A percentile compares a stretch with the other conserved stretches of the same genome.
Evolutionary conservation across 2,113 vertebrate genomes (phyloP).

Genomic region (Crotophaga sulcirostris): DNA sequence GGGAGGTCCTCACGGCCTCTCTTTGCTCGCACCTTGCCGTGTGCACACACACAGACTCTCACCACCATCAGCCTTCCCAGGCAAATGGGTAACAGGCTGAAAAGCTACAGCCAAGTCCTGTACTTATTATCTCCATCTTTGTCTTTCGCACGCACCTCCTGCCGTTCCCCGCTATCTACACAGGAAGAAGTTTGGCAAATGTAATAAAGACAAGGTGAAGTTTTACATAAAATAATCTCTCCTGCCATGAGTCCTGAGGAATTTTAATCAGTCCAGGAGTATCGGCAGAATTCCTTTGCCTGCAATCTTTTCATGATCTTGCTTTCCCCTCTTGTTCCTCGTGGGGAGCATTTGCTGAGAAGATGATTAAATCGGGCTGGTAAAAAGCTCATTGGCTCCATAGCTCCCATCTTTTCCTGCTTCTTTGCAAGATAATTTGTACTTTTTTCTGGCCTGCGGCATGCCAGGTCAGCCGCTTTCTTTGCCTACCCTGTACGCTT

Average conservation of each 20-base stretch:
- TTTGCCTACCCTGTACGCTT: slow-evolving; percentile 55
- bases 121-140: slow-evolving; percentile 11
- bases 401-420: slow-evolving; percentile 47
- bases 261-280: slow-evolving; percentile 66
- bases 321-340: slow-evolving; percentile 53
- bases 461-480: slow-evolving; percentile 59
- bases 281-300: slow-evolving; percentile 53
- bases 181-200: slow-evolving; percentile 52
- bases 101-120: not conserved
- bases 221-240: slow-evolving; percentile 63
- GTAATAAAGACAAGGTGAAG: slow-evolving; percentile 58
- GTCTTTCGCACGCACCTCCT: not conserved
- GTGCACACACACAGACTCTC: fast-evolving
- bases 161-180: not conserved
- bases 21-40: not conserved
- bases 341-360: slow-evolving; percentile 61
- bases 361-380: slow-evolving; percentile 53
- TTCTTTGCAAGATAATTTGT: slow-evolving; percentile 58
- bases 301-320: slow-evolving; percentile 64
- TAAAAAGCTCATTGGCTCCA: slow-evolving; percentile 15
- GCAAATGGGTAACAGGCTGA: not conserved
- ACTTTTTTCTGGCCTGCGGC: slow-evolving; percentile 29
- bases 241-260: slow-evolving; percentile 56
- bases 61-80: not conserved
- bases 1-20: not conserved